Conservation (phyloP, 2,888 invertebrate genomes). For the Anoplius nigerrimus region DNA sequence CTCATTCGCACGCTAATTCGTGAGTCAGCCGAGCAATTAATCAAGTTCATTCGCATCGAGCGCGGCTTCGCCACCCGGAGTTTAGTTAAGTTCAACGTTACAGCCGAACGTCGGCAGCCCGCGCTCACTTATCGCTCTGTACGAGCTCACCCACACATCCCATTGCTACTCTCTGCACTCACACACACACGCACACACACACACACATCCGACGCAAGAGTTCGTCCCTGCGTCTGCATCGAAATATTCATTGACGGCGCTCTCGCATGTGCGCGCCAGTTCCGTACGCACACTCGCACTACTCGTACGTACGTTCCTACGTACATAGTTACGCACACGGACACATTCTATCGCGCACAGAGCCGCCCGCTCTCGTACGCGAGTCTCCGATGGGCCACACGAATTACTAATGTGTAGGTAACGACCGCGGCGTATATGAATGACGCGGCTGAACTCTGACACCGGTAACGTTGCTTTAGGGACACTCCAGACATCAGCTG, state of each 20-base stretch:
- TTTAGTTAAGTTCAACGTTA: slow-evolving; percentile 47
- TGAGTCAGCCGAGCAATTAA: slow-evolving; percentile 65
- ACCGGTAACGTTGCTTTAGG: slow-evolving; percentile 53
- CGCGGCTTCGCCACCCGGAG: slow-evolving; percentile 32
- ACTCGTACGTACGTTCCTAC: background rate
- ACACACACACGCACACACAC: no score
- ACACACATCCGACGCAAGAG: no score
- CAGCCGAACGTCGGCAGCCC: slow-evolving; percentile 28
- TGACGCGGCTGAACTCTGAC: slow-evolving; percentile 58
- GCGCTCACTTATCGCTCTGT: slow-evolving; percentile 22
- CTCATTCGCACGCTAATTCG: slow-evolving; percentile 57
- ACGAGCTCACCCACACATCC: no score
- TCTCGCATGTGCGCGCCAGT: background rate
- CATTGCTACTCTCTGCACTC: no score
- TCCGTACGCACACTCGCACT: background rate
- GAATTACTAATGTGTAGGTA: slow-evolving; percentile 25
- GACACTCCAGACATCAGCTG: slow-evolving; percentile 58
- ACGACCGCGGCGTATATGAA: slow-evolving; percentile 37
- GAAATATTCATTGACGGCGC: background rate
- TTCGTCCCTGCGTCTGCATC: background rate
- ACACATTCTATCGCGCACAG: no score
- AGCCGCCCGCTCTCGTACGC: background rate
- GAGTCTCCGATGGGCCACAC: background rate
- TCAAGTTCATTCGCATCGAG: slow-evolving; percentile 61
- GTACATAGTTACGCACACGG: background rate